Evolutionary conservation across 2,797 vertebrate genomes (phyloP).

Genomic region (Leontopithecus rosalia): DNA sequence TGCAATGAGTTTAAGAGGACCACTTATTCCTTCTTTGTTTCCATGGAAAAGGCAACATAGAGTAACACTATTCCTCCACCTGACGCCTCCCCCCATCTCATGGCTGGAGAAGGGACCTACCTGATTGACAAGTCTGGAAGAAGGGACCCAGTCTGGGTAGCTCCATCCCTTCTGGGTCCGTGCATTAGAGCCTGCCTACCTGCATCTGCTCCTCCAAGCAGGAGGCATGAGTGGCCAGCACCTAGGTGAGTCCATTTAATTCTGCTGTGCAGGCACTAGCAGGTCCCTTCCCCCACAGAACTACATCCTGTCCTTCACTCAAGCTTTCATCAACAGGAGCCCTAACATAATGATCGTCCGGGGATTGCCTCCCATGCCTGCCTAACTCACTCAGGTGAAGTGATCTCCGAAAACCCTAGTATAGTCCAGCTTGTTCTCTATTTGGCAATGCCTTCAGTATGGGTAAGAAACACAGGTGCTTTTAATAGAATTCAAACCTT

Average conservation of each 20-base stretch:
- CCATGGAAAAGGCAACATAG: not conserved
- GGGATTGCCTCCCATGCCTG: no score
- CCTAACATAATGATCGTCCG: not conserved
- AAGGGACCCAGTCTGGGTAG: not conserved
- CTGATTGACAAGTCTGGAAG: not conserved
- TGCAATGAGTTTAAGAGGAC: not conserved
- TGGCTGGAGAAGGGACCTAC: not conserved
- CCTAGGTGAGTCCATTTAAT: not conserved
- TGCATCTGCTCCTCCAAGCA: not conserved
- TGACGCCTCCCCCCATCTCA: not conserved
- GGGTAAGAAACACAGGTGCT: not conserved
- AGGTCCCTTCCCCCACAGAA: not conserved
- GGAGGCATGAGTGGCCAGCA: no score
- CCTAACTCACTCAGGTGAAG: not conserved
- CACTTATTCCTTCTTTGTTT: not conserved
- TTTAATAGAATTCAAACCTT: not conserved
- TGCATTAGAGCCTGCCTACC: not conserved
- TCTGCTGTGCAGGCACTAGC: not conserved
- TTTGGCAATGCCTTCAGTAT: not conserved
- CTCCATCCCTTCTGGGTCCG: not conserved
- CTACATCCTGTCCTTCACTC: rapidly evolving
- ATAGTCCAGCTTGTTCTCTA: not conserved
- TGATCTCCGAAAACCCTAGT: not conserved
- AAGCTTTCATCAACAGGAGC: not conserved
- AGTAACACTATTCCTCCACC: not conserved